Base-by-base conservation (phyloP, 1,140 invertebrate species). In the Ruditapes philippinarum region DNA sequence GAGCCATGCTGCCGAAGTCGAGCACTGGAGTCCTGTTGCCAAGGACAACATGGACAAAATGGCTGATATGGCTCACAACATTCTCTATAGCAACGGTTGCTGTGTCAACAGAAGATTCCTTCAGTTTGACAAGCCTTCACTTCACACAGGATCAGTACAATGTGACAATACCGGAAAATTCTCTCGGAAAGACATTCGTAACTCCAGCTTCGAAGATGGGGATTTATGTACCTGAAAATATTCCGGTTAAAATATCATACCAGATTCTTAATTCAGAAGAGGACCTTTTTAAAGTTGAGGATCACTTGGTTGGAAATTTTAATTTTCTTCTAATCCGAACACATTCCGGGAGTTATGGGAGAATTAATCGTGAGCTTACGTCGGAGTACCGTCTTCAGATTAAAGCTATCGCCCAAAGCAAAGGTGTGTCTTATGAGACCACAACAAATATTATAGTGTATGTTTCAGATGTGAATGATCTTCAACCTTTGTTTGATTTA, bases 221-320 rank as follows among this genome's bases (percentile, higher is more conserved):
- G 17, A 97, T 98, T 45, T 95, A 93, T 33, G 70, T 96, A 11
- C 91, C 91, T 9, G 94, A 96, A 79, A 89, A 95, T 14, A 90
- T 93, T 9, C 89, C 96, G 0, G 92, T 83, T 12, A 82, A 93
- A n/a, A 96, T 99, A 98, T 86, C 42, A 42, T 96, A 92, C 70
- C 84, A 88, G 98, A 98, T 99, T 95, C 96, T 97, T 22, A 97
- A 97, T 90, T 98, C 98, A 38, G 98, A 99, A 95, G 97, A 98
- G 84, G 98, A 98, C 93, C 98, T 99, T 94, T 99, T 99, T 96
- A 99, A 98, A 95, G 98, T 98, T 0, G 98, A 99, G 94, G 97
- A 98, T 79, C 96, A 97, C 22, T 96, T 97, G 40, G 97, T 99
- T 17, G 98, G 98, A 31, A 98, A 99, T 96, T 99, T 99, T 96